Evolutionary conservation across 2,113 vertebrate species (phyloP).

Genomic region (Falcunculus frontatus): DNA sequence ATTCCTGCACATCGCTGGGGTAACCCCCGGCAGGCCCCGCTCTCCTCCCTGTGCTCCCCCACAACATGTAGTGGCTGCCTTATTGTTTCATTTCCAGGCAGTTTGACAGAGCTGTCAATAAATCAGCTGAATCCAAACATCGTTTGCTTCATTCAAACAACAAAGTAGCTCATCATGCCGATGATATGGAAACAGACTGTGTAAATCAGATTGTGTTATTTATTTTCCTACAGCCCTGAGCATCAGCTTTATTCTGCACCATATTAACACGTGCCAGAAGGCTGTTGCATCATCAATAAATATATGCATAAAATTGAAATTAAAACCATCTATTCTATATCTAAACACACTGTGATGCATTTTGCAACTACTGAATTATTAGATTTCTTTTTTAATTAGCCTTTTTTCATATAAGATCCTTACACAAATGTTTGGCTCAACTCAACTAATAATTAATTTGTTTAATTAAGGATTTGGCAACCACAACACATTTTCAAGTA

Average conservation of each 20-base stretch:
- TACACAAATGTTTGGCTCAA: neutral
- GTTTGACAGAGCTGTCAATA: neutral
- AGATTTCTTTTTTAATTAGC: neutral
- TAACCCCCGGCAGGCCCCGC: neutral
- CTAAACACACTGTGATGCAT: neutral
- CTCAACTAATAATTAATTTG: neutral
- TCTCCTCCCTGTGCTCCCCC: neutral
- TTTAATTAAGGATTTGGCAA: neutral
- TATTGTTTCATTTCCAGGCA: neutral
- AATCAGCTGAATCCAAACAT: conserved; percentile 1
- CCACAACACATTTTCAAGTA: neutral
- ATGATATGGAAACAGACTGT: neutral
- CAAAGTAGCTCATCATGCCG: neutral
- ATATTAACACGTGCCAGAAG: neutral
- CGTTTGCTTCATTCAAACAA: neutral
- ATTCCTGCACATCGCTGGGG: conserved; percentile 13
- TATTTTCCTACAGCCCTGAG: neutral
- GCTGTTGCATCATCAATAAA: neutral
- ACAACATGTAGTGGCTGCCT: neutral
- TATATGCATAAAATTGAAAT: neutral
- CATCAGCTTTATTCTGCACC: neutral
- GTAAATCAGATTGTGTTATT: neutral
- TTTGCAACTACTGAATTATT: neutral
- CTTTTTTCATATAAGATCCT: neutral
- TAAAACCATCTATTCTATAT: neutral